Percentiles rank a stretch among this genome's conserved stretches.
These are phyloP conservation scores for Plagodis pulveraria DNA, from an alignment of 2,888 invertebrate species.

Conservation along the genomic window DNA sequence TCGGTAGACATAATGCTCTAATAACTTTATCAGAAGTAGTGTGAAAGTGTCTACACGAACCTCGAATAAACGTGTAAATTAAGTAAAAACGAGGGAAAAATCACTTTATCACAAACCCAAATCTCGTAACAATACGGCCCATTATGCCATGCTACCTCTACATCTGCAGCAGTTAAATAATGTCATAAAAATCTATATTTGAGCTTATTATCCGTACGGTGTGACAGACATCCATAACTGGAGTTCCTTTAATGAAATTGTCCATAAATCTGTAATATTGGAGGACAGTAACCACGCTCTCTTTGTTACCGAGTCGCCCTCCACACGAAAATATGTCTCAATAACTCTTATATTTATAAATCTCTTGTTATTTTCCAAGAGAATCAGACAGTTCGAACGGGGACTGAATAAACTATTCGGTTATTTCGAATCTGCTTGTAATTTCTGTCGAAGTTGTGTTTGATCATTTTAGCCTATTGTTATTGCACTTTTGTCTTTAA, in stretches of 20 bases:
- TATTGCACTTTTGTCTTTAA: no score
- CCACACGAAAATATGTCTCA: slow-evolving; percentile 27
- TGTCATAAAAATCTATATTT: no score
- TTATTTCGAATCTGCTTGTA: neutral
- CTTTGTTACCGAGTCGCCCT: slow-evolving; percentile 33
- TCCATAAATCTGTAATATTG: slow-evolving; percentile 62
- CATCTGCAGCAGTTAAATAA: no score
- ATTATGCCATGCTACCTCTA: no score
- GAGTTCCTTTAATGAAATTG: slow-evolving; percentile 58
- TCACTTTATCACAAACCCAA: no score
- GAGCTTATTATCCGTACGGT: slow-evolving; percentile 23
- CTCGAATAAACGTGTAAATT: no score
- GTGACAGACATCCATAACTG: slow-evolving; percentile 30
- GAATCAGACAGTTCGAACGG: neutral
- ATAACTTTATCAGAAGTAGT: no score
- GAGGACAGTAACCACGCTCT: slow-evolving; percentile 37
- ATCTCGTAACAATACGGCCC: no score
- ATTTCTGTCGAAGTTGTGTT: neutral
- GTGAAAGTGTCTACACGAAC: no score
- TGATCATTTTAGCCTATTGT: no score
- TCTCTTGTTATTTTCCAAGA: slow-evolving; percentile 25
- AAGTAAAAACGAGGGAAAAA: no score
- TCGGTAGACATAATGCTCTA: no score
- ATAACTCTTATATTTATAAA: slow-evolving; percentile 30
- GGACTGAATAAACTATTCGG: slow-evolving; percentile 15